Evolutionary conservation across 2,797 vertebrate species (phyloP), one percentile per base, ranked within the genome.

Genomic region (Columba guinea): DNA sequence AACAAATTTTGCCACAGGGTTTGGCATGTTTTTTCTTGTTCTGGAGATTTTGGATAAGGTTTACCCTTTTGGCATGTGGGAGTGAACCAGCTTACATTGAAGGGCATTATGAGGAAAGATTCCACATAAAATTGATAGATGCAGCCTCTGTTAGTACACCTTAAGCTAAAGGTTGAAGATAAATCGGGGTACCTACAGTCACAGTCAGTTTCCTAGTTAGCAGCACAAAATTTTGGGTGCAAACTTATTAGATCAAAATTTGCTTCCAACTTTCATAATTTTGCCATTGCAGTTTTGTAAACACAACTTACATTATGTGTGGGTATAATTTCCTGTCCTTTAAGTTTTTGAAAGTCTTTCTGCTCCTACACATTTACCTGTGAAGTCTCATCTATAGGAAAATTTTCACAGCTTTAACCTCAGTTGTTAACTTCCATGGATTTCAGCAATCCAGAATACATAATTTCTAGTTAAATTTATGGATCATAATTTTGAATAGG

Each of bases 281-380:
- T 69, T 76, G 32, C 6, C 37, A 5, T 5, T 71, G 37, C 13
- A 44, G 7, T 82, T 92, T 67, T 77, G 44, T 28, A 77, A 75
- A 30, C 18, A 41, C 35, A 89, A 10, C 3, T 84, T 86, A 52
- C 1, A 34, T 3, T 49, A 24, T 0, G 0, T 27, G 10, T 60
- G 20, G 20, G 16, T 37, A 59, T 3, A 52, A 52, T 90, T 93
- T 79, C 24, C 51, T 48, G 17, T 93, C 28, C 17, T 65, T 78
- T 37, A 63, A 13, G 13, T 52, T 84, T 90, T 63, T 80, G 34
- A 65, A 58, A 58, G 16, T 59, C 44, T 89, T 3, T 10, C 14
- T 76, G 11, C 5, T 90, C 7, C 67, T 90, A 48, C 6, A 44
- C 3, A 48, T 65, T 82, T 63, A 17, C 48, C 12, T 76, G 3